Base-by-base conservation (phyloP, 30 jellyfish, hydroid and myxozoan species). In the Aurelia sp. region DNA sequence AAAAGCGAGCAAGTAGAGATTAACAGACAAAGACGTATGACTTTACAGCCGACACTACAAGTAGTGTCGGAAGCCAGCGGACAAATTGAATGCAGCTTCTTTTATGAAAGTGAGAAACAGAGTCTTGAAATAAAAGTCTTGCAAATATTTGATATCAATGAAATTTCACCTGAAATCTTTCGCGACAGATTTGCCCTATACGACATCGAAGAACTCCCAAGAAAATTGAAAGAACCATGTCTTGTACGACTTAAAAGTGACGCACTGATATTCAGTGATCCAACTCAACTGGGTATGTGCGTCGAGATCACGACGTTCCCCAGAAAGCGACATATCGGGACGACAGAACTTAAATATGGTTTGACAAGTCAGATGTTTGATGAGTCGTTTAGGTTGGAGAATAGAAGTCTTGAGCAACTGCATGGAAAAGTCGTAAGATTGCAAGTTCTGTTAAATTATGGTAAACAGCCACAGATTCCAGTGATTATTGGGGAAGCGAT, bases 401-500 rank as follows among this genome's bases (percentile, higher is more conserved):
- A 61, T 44, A 18, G 59, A 22, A 63, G 59, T 30, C 41, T 65
- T 30, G 88, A 82, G 51, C 95, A 90, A 33, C 48, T 90, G 6
- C 38, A 57, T 16, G 76, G 55, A 48, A 13, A 63, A 55, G 35
- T 55, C 17, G 53, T 90, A 13, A 27, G 93, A 51, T 59, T 90
- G 51, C 97, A 90, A 41, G 97, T 91, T 3, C 52, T 90, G 68
- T 80, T 91, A 15, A 72, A 74, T 27, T 82, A 82, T 22, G 97
- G 97, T 22, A 33, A 41, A 19, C 91, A 75, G 9, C 90, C 80
- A 13, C 91, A 91, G 33, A 87, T 71, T 33, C 97, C 97, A 24
- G 81, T 82, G 16, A 91, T 90, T 44, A 19, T 90, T 59, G 97
- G 97, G 5, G 97, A 90, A 67, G 78, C 82, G 1, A 50, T 70